Base-by-base conservation (phyloP, 2,797 vertebrate species). In the Falco biarmicus region DNA sequence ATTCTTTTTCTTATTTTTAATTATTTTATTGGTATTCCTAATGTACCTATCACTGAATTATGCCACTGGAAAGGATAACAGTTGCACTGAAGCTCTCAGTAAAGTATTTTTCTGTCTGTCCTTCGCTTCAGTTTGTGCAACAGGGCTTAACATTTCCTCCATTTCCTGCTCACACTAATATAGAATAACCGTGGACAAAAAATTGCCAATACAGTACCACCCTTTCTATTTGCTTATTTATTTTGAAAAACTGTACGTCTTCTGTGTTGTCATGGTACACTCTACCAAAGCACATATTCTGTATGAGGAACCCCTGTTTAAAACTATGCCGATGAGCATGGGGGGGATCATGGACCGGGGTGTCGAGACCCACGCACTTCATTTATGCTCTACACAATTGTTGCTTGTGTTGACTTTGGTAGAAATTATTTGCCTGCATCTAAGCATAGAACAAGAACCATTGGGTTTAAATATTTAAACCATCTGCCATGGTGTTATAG, bases 51-150 rank as follows among this genome's bases (percentile, higher is more conserved):
- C 75, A 89, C 89, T 94, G 81, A 95, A 71, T 57, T 54, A 91
- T 83, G 89, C 93, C 94, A 90, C 93, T 96, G 95, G 84, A 94
- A 95, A 89, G 68, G 80, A 20, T 86, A 68, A 83, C 47, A 43
- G 71, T 89, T 26, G 50, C 94, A 96, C 90, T 96, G 95, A 95
- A 96, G 89, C 75, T 91, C 50, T 93, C 29, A 2, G 57, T 89
- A 94, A 87, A 89, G 39, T 29, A 54, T 88, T 76, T 31, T 84
- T 85, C 66, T 70, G 17, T 84, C 88, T 88, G 32, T 92, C 41
- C 18, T 16, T 91, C 6, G 28, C 84, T 95, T 95, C 80, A 80
- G 71, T 77, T 89, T 57, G 22, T 95, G 90, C 84, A 93, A 71
- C 79, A 47, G 53, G 61, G 61, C 69, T 94, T 89, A 61, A 61